A percentile compares a stretch with the other conserved stretches of the same genome.
Conservation (phyloP, 2,888 invertebrate genomes). For the Ischnus inquisitorius region DNA sequence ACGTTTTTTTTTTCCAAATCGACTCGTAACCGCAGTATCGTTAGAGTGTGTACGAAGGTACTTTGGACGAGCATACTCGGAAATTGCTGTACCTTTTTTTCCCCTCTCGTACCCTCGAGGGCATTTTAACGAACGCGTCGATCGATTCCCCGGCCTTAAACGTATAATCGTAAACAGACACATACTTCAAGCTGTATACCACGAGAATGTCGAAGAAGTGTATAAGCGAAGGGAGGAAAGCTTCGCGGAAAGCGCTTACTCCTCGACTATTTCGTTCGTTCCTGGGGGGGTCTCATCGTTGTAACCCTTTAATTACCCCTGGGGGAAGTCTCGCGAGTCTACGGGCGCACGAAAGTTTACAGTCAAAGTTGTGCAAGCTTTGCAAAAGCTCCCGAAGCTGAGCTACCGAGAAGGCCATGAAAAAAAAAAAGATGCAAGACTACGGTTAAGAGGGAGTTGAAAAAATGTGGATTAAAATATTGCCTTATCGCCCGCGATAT, state of each 20-base stretch:
- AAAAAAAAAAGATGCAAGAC: constrained; percentile 15
- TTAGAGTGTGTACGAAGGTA: background rate
- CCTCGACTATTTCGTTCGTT: constrained; percentile 63
- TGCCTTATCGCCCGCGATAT: background rate
- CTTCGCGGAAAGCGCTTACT: constrained; percentile 61
- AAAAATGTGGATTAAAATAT: constrained; percentile 10
- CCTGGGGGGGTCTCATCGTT: constrained; percentile 53
- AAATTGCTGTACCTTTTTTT: constrained; percentile 3
- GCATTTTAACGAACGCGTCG: constrained; percentile 27
- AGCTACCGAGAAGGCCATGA: constrained; percentile 22
- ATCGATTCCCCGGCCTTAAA: constrained; percentile 27
- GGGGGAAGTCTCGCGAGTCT: constrained; percentile 57
- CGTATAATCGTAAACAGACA: constrained; percentile 25
- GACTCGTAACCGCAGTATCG: constrained; percentile 14
- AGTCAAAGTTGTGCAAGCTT: constrained; percentile 62
- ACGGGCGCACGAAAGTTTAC: constrained; percentile 58
- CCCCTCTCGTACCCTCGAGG: background rate
- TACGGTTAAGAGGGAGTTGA: background rate
- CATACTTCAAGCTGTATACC: background rate
- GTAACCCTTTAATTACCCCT: constrained; percentile 66
- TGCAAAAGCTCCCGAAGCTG: constrained; percentile 51
- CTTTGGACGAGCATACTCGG: background rate
- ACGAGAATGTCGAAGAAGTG: constrained; percentile 16
- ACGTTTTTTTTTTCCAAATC: background rate
- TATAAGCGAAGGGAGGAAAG: background rate